Evolutionary conservation across 2,888 invertebrate genomes (phyloP), one percentile per base, ranked within the genome.

Genomic region (Prenolepis imparis): DNA sequence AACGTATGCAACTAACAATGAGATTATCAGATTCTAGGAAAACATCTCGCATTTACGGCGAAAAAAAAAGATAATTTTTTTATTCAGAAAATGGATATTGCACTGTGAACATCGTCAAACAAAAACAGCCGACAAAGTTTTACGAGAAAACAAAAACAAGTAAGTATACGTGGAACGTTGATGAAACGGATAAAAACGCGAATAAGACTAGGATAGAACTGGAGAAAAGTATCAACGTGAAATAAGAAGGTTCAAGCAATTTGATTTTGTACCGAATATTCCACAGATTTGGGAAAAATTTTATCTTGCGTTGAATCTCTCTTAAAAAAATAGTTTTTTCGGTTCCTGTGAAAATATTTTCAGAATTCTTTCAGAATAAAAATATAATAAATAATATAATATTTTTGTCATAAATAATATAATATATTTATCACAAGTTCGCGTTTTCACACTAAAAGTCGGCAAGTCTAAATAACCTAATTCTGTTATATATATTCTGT

Each of bases 11-110:
- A 67, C 3, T 48, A 36, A 36, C 5, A 5, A 3, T 5, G 9
- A 87, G 88, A 88, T 91, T 87, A 89, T 32, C 12, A 28, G 85
- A 59, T 87, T 88, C 86, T 90, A 91, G 77, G 66, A 90, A 91
- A 91, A 90, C 87, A 91, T 67, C 77, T 88, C 39, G 57, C 86
- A 87, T 86, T 86, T 87, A 84, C 44, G 77, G 39, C 24, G 84
- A 68, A 21, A 8, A 32, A n/a, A 2, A 39, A 77, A 0, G 1
- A 84, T n/a, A 84, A 84, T 67, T 84, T 81, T 3, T 72, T 11
- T n/a, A n/a, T 11, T 67, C 5, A 24, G 11, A 55, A 57, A 1
- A 48, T 48, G 6, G 6, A 18, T 57, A 3, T 24, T 72, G 48
- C n/a, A 8, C 1, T 18, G 18, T 15, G 3, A n/a, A 68, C 6